Conservation (phyloP, 2,113 vertebrate species). For the Antennarius striatus region DNA sequence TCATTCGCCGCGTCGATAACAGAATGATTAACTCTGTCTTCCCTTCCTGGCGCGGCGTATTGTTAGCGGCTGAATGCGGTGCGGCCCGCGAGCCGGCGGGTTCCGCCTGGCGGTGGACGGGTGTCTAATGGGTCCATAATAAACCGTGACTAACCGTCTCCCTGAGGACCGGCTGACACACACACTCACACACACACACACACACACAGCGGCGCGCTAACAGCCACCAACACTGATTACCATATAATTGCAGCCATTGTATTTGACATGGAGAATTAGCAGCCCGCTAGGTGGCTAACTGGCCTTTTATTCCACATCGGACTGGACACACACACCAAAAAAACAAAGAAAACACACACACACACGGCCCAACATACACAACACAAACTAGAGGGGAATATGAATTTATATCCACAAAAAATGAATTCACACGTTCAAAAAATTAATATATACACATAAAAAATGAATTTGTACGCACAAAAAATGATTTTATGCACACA, state of each 20-base stretch:
- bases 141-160: slow-evolving; percentile 83
- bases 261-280: slow-evolving; percentile 86
- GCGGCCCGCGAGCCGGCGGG: slow-evolving; percentile 65
- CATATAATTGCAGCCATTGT: slow-evolving; percentile 94
- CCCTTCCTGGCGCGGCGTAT: slow-evolving; percentile 34
- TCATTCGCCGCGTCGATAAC: slow-evolving; percentile 23
- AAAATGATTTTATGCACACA: too few relatives aligned
- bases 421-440: too few relatives aligned
- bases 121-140: slow-evolving; percentile 83
- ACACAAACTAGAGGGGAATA: slow-evolving; percentile 10
- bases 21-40: slow-evolving; percentile 55
- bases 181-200: slow-evolving; percentile 69
- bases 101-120: slow-evolving; percentile 76
- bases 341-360: slow-evolving; percentile 43
- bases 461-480: too few relatives aligned
- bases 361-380: slow-evolving; percentile 35
- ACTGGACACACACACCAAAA: slow-evolving; percentile 50
- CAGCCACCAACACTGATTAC: slow-evolving; percentile 88
- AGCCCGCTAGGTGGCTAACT: slow-evolving; percentile 82
- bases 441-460: too few relatives aligned
- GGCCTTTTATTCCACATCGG: slow-evolving; percentile 73
- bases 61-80: slow-evolving; percentile 56
- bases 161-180: slow-evolving; percentile 77
- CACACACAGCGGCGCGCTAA: slow-evolving; percentile 76
- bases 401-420: background rate